Percentiles rank a stretch among this genome's conserved stretches.
These are phyloP conservation scores for Vanessa atalanta DNA, from an alignment of 1,140 invertebrate genomes.

Conservation along the genomic window DNA sequence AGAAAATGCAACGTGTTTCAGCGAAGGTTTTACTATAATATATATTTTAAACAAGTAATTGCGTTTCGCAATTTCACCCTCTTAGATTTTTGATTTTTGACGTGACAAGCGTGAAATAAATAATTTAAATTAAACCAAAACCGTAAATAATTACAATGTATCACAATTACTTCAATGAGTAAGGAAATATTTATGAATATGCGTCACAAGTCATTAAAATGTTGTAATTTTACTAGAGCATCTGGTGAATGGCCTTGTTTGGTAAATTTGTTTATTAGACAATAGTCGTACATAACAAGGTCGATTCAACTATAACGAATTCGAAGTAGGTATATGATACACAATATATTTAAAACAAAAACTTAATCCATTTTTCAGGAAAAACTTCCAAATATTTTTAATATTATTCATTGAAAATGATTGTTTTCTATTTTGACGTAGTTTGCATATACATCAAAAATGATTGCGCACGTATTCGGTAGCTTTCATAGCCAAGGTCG, in stretches of 20 bases:
- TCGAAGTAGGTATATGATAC: slow-evolving; percentile 10
- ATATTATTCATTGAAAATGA: not conserved
- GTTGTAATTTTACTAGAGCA: slow-evolving; percentile 22
- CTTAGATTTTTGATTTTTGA: too few relatives aligned
- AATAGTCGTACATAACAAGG: slow-evolving; percentile 44
- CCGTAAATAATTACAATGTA: not conserved
- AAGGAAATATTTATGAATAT: slow-evolving; percentile 10
- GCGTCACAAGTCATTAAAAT: slow-evolving; percentile 23
- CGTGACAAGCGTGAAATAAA: too few relatives aligned
- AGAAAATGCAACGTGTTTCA: too few relatives aligned
- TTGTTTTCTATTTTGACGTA: slow-evolving; percentile 10
- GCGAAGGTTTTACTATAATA: too few relatives aligned
- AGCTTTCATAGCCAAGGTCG: slow-evolving; percentile 57
- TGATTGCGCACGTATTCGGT: slow-evolving; percentile 33
- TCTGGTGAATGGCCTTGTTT: slow-evolving; percentile 44
- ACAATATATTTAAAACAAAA: slow-evolving; percentile 18
- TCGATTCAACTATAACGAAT: slow-evolving; percentile 28
- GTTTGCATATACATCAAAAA: slow-evolving; percentile 37
- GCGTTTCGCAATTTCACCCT: too few relatives aligned
- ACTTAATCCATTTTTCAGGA: slow-evolving; percentile 4
- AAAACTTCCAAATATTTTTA: not conserved
- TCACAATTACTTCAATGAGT: not conserved
- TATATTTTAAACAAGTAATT: too few relatives aligned
- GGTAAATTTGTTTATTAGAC: slow-evolving; percentile 43
- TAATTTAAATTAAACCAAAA: too few relatives aligned